These are phyloP conservation scores for Philopedon plagiatum DNA, from an alignment of 2,888 invertebrate species.

Conservation along the genomic window DNA sequence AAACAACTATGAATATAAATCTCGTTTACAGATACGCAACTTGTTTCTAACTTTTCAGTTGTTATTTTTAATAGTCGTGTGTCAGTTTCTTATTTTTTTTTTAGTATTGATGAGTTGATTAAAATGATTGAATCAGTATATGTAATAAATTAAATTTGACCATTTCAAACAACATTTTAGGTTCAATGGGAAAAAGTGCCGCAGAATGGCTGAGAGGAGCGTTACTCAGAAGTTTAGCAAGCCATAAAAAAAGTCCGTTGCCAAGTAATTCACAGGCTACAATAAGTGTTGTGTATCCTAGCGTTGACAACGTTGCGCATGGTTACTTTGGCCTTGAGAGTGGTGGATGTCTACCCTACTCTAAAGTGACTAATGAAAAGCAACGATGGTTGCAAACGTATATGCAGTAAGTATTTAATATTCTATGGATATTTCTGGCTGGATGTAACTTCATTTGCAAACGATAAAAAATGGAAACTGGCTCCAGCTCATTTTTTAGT, in stretches of 20 bases:
- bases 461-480: too few relatives aligned
- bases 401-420: constrained; percentile 76
- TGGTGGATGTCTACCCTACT: constrained; percentile 91
- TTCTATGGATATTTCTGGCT: neutral
- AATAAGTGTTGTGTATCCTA: constrained; percentile 79
- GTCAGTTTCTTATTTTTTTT: too few relatives aligned
- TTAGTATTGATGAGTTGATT: too few relatives aligned
- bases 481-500: too few relatives aligned
- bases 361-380: constrained; percentile 78
- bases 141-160: too few relatives aligned
- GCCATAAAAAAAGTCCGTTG: constrained; percentile 71
- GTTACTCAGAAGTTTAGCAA: constrained; percentile 76
- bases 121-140: too few relatives aligned
- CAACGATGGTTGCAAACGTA: constrained; percentile 87
- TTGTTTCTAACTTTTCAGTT: too few relatives aligned
- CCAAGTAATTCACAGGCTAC: constrained; percentile 73
- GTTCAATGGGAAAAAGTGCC: constrained; percentile 76
- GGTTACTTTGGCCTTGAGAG: constrained; percentile 90
- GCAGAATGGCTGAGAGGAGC: constrained; percentile 84
- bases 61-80: too few relatives aligned
- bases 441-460: too few relatives aligned
- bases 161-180: constrained; percentile 30
- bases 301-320: constrained; percentile 84
- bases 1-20: too few relatives aligned
- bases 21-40: too few relatives aligned